Conservation (phyloP, 1,140 invertebrate genomes). For the Anoplophora glabripennis region DNA sequence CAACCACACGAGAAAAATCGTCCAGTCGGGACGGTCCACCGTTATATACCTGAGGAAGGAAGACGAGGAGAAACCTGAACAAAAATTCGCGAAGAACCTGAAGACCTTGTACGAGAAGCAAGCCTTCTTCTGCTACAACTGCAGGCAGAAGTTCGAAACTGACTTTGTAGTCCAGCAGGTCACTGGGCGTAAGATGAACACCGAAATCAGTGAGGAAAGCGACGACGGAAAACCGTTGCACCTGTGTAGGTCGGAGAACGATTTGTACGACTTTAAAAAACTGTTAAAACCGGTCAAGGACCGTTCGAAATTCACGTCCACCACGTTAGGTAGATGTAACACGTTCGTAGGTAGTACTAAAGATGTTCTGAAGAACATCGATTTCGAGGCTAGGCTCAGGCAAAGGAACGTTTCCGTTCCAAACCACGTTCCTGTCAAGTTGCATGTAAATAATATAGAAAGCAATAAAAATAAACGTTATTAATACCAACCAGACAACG, state of each 20-base stretch:
- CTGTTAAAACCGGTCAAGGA: constrained; percentile 26
- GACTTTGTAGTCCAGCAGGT: neutral
- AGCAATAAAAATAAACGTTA: constrained; percentile 11
- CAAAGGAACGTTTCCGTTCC: constrained; percentile 2
- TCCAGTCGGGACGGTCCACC: constrained; percentile 24
- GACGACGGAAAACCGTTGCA: constrained; percentile 4
- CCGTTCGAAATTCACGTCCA: constrained; percentile 26
- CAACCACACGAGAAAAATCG: constrained; percentile 25
- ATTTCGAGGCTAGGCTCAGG: constrained; percentile 10
- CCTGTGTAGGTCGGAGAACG: constrained; percentile 28
- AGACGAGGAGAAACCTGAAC: constrained; percentile 7
- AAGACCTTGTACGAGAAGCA: constrained; percentile 7
- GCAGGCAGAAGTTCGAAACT: constrained; percentile 15
- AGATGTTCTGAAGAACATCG: constrained; percentile 1
- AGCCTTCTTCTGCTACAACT: constrained; percentile 16
- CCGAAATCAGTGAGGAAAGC: neutral
- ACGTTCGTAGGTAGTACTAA: constrained; percentile 21
- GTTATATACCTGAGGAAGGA: constrained; percentile 29
- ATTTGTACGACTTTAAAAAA: constrained; percentile 18
- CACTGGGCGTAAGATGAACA: neutral
- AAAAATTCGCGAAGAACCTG: neutral
- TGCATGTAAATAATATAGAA: constrained; percentile 20
- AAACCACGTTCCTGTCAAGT: constrained; percentile 22
- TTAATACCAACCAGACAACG: neutral
- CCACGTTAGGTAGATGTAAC: constrained; percentile 18